Percentiles rank a stretch among this genome's conserved stretches.
These are phyloP conservation scores for Cheiracanthium punctorium DNA, from an alignment of 2,888 invertebrate genomes.

Conservation along the genomic window DNA sequence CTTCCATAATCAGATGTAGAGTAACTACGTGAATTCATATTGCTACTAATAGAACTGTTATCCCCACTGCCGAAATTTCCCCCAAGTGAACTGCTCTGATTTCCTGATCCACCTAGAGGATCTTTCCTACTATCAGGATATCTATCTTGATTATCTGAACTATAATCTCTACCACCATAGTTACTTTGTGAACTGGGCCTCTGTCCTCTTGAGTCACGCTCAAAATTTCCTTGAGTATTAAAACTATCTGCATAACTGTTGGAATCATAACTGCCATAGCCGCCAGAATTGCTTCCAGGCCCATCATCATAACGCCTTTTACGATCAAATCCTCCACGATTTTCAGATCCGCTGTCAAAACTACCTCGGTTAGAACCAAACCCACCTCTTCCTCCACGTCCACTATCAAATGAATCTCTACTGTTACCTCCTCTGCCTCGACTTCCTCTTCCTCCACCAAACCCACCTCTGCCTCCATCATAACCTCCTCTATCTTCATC, in stretches of 20 bases:
- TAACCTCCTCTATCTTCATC: too few species aligned
- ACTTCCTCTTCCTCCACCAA: not conserved
- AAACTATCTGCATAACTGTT: too few species aligned
- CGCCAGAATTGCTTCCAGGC: too few species aligned
- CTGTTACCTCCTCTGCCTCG: not conserved
- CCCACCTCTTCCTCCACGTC: not conserved
- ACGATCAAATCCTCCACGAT: too few species aligned
- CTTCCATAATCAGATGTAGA: not conserved
- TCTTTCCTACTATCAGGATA: slow-evolving; percentile 2
- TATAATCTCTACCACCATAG: slow-evolving; percentile 29
- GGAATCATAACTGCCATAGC: too few species aligned
- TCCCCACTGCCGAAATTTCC: not conserved
- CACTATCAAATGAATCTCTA: not conserved
- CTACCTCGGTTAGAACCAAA: too few species aligned
- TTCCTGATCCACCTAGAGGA: not conserved
- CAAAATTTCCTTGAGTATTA: too few species aligned
- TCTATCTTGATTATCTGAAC: too few species aligned
- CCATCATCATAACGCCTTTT: too few species aligned
- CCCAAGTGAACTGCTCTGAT: too few species aligned
- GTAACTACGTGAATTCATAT: not conserved
- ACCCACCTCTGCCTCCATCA: not conserved
- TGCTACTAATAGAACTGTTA: slow-evolving; percentile 1
- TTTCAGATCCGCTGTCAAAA: too few species aligned
- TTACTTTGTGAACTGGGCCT: not conserved
- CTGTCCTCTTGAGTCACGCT: too few species aligned